Conservation (phyloP, 2,888 invertebrate genomes). For the Plagiodera versicolora region DNA sequence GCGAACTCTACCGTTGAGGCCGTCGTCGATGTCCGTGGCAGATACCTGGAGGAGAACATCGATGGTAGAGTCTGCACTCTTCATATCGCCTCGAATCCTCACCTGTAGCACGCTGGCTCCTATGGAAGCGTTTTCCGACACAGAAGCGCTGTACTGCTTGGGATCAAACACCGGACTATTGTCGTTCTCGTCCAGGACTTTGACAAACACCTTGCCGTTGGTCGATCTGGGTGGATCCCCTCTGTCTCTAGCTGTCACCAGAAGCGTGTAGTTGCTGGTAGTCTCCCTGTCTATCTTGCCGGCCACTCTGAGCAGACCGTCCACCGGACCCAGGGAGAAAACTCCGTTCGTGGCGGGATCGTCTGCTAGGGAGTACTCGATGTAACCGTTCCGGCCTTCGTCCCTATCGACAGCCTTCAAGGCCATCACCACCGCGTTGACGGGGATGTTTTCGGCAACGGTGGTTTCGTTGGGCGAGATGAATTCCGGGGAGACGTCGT, state of each 20-base stretch:
- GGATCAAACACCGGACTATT: conserved; percentile 88
- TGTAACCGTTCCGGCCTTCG: conserved; percentile 80
- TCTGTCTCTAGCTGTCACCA: conserved; percentile 83
- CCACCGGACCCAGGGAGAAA: conserved; percentile 84
- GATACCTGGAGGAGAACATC: conserved; percentile 72
- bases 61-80: too few relatives aligned
- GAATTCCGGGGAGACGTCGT: conserved; percentile 89
- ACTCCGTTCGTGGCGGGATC: conserved; percentile 65
- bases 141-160: conserved; percentile 85
- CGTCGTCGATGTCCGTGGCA: conserved; percentile 87
- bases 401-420: conserved; percentile 88
- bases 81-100: too few relatives aligned
- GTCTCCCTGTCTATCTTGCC: conserved; percentile 85
- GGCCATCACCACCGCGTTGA: conserved; percentile 85
- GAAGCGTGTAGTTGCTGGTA: conserved; percentile 72
- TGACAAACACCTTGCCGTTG: conserved; percentile 69
- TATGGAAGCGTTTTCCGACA: conserved; percentile 92
- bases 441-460: conserved; percentile 81
- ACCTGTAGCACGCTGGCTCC: conserved; percentile 89
- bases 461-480: conserved; percentile 76
- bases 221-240: conserved; percentile 80
- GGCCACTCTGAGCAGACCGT: conserved; percentile 83
- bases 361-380: conserved; percentile 80
- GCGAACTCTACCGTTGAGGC: conserved; percentile 86
- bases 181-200: conserved; percentile 85